Percentiles rank a stretch among this genome's conserved stretches.
phyloP scores from a whole-genome alignment of 2,888 invertebrate species.

The Tenodera sinensis region DNA sequence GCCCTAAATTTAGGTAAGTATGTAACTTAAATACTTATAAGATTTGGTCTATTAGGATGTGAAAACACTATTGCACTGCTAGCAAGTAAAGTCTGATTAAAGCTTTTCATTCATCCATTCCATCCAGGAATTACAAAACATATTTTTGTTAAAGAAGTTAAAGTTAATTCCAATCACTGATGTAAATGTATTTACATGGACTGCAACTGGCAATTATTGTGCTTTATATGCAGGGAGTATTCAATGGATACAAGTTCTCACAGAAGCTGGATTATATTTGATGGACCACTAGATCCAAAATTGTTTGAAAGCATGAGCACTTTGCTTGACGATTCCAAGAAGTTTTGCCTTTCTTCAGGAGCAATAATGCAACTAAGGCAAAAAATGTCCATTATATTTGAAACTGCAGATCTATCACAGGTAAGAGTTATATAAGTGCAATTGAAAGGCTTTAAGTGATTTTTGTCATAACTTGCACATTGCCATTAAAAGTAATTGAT shows the following conservation, averaged over 20 bases:
- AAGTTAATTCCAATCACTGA: too few relatives aligned
- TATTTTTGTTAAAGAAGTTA: too few relatives aligned
- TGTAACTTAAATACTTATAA: background rate
- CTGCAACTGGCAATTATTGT: background rate
- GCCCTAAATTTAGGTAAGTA: conserved; percentile 48
- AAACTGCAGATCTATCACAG: conserved; percentile 80
- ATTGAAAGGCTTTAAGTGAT: too few relatives aligned
- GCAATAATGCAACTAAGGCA: conserved; percentile 81
- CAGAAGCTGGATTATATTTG: conserved; percentile 89
- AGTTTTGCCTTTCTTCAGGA: conserved; percentile 80
- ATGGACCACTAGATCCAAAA: conserved; percentile 84
- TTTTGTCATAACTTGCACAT: too few relatives aligned
- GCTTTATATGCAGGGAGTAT: conserved; percentile 52
- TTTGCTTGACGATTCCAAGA: conserved; percentile 83
- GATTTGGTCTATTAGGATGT: background rate
- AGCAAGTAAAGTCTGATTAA: too few relatives aligned
- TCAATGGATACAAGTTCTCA: conserved; percentile 70
- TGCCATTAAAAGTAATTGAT: too few relatives aligned
- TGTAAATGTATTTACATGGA: background rate
- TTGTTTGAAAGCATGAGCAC: conserved; percentile 93
- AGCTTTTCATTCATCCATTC: too few relatives aligned
- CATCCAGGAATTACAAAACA: too few relatives aligned
- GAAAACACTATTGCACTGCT: too few relatives aligned
- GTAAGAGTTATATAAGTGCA: conserved; percentile 34
- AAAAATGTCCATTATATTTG: conserved; percentile 84